Base-by-base conservation (phyloP, 2,888 invertebrate species). In the Beris chalybata region DNA sequence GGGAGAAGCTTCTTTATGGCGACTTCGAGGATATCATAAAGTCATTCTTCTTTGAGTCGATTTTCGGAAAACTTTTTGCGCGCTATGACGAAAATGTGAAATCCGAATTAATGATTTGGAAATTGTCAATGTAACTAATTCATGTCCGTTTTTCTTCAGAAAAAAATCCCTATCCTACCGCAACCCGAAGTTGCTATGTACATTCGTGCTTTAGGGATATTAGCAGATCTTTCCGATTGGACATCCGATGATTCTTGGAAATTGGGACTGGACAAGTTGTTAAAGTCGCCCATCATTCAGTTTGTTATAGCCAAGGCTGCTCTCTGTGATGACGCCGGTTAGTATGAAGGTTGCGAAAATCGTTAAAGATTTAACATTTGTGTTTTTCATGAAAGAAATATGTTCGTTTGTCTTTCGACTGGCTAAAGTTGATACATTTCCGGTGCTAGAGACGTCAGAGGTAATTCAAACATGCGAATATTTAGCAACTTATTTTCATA, bases 281-380 rank as follows among this genome's bases (percentile, higher is more conserved):
- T 66, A 66, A 45, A 53, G 50, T 48, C 64, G 53, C 45, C 52
- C 9, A 15, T 66, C 9, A 45, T 66, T 22, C 64, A 69, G 11
- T 66, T 69, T 31, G 53, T 67, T 30, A 52, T 69, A 9, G 66
- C 64, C 2, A 69, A 66, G 44, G 66, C 56, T 15, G 56, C 66
- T 5, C 31, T 67, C 22, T 13, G 45, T 56, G 67, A 57, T 31
- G 58, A 69, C 44, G 15, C 57, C 50, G 67, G 67, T 67, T 54
- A 61, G 9, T 53, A 43, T 29, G 5, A 38, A 22, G 30, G 9
- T 15, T 13, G 9, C 13, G 1, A 7, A 13, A 45, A 48, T 47
- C 15, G n/a, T 15, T 29, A 4, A 44, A 45, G 22, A 12, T 45
- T 9, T n/a, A 47, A 47, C 6, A 38, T 22, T 22, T 22, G 22